Evolutionary conservation across 2,113 vertebrate genomes (phyloP), one percentile per base, ranked within the genome.

Genomic region (Vombatus ursinus): DNA sequence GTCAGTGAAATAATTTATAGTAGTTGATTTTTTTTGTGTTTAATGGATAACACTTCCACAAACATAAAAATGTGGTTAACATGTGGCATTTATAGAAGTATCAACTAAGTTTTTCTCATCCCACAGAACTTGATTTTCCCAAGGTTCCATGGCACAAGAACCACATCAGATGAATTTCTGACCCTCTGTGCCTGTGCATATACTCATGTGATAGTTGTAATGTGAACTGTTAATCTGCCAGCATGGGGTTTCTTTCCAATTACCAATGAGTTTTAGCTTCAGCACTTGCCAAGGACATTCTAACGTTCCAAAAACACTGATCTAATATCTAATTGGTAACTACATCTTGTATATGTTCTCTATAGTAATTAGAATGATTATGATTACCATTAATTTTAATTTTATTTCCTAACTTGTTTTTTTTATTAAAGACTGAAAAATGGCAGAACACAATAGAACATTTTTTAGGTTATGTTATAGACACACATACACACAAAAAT

Each of bases 191-290:
- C 24, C 26, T 90, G 90, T 0, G 26, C 22, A 92, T 96, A 92
- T n/a, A 51, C 47, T 97, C 54, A 91, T 77, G 95, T 92, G 90
- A 95, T 96, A 96, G 49, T 91, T 94, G 90, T 96, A 97, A 96
- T 96, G 91, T 96, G 97, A 96, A 93, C 94, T 96, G 92, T 97
- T 96, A 97, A 96, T 96, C 96, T 96, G 92, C 91, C 94, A 95
- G 9, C 89, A 96, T 96, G 90, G 92, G 50, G 96, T 96, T 98
- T 97, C 95, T 96, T 95, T 96, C 95, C 92, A 96, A 91, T 95
- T 97, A 95, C 96, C 49, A 91, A 95, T 96, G 57, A 96, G 96
- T 77, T 96, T 97, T 96, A 96, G 96, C 97, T 90, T 97, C 93
- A 96, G 92, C 8, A 77, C 57, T 47, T 94, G 44, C 26, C 97